phyloP scores from a whole-genome alignment of 64 coral and sea anemone species.

The Porites lutea region DNA sequence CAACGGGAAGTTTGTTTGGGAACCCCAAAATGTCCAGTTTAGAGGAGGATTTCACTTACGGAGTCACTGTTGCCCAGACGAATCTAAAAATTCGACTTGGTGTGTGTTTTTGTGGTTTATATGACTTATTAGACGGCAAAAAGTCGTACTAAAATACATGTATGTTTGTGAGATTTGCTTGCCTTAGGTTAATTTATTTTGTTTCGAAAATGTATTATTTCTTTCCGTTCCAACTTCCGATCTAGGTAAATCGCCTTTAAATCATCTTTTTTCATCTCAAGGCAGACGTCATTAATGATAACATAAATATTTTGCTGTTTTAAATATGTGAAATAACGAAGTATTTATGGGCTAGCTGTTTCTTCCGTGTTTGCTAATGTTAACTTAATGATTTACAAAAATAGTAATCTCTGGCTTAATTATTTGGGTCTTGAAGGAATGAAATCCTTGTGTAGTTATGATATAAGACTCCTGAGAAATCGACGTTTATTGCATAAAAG shows the following conservation, averaged over 20 bases:
- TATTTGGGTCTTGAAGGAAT: no score
- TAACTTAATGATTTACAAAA: no score
- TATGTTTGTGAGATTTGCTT: not conserved
- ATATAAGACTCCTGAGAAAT: no score
- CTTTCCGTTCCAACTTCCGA: not conserved
- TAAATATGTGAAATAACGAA: no score
- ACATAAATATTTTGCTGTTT: no score
- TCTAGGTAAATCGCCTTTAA: not conserved
- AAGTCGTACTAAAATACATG: not conserved
- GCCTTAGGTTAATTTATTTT: not conserved
- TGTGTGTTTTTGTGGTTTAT: slow-evolving; percentile 32
- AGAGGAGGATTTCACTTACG: slow-evolving; percentile 97
- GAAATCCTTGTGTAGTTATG: no score
- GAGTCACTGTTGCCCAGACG: slow-evolving; percentile 97
- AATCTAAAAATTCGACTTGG: slow-evolving; percentile 93
- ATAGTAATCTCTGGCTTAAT: no score
- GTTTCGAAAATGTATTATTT: not conserved
- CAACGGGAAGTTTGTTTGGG: slow-evolving; percentile 31
- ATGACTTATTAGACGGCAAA: not conserved
- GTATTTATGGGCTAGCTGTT: no score
- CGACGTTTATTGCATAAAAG: no score
- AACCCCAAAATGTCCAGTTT: slow-evolving; percentile 79
- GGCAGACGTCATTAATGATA: no score
- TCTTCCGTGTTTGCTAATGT: no score
- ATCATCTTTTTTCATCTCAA: not conserved